phyloP scores from a whole-genome alignment of 2,888 invertebrate species.

The Mellilla xanthometata region DNA sequence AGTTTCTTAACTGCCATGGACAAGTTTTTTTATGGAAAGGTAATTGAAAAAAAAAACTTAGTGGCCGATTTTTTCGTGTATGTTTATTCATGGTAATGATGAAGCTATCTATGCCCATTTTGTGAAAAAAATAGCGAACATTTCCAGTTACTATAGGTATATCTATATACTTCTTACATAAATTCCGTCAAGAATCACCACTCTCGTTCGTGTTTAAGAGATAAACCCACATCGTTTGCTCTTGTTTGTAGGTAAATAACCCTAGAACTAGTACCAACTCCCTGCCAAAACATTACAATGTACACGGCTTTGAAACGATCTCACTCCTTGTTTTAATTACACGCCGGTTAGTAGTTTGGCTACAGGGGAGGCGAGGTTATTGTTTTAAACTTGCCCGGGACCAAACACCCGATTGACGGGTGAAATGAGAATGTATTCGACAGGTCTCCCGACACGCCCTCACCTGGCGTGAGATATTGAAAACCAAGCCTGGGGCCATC shows the following conservation, averaged over 20 bases:
- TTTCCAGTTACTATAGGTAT: too few relatives aligned
- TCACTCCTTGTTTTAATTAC: constrained; percentile 33
- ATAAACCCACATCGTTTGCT: constrained; percentile 3
- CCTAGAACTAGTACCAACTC: constrained; percentile 20
- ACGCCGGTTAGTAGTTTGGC: constrained; percentile 27
- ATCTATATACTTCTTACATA: too few relatives aligned
- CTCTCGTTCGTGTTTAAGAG: constrained; percentile 3
- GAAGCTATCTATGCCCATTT: too few relatives aligned
- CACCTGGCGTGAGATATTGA: constrained; percentile 72
- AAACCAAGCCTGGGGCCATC: constrained; percentile 65
- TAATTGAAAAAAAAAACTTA: too few relatives aligned
- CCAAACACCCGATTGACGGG: constrained; percentile 60
- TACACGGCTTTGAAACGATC: constrained; percentile 28
- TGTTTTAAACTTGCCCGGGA: constrained; percentile 38
- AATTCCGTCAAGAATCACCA: background rate
- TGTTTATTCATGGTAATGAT: too few relatives aligned
- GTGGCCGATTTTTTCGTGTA: too few relatives aligned
- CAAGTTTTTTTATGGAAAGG: too few relatives aligned
- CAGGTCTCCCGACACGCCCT: constrained; percentile 47
- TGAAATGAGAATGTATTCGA: constrained; percentile 65
- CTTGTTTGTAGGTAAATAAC: constrained; percentile 15
- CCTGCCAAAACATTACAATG: constrained; percentile 26
- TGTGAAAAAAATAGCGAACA: too few relatives aligned
- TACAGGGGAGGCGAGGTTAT: constrained; percentile 30
- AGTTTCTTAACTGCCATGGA: background rate